Conservation (phyloP, 2,113 vertebrate species). For the Numenius arquata region DNA sequence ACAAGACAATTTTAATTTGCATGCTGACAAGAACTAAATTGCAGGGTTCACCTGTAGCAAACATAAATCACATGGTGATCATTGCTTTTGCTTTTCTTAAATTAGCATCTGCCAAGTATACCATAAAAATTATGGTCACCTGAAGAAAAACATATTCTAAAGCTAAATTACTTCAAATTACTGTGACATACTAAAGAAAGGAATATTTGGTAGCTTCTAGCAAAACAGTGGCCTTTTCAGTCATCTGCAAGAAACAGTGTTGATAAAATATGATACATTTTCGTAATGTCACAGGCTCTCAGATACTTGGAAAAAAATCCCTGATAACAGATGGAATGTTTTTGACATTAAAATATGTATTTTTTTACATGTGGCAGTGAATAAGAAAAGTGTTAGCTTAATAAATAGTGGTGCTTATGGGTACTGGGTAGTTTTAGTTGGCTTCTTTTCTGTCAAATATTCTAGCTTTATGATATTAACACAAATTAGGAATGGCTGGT, state of each 20-base stretch:
- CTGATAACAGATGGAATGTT: constrained; percentile 28
- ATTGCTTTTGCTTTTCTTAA: constrained; percentile 18
- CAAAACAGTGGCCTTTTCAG: constrained; percentile 3
- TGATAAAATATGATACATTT: constrained; percentile 11
- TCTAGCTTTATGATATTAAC: background rate
- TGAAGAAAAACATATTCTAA: background rate
- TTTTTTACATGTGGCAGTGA: background rate
- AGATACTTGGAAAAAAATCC: background rate
- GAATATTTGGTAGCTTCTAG: background rate
- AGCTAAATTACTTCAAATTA: background rate
- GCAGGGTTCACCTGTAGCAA: constrained; percentile 37
- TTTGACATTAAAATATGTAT: constrained; percentile 31
- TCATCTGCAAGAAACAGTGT: background rate
- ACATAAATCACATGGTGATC: constrained; percentile 20
- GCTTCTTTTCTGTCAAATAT: background rate
- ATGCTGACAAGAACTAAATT: constrained; percentile 37
- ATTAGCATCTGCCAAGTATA: background rate
- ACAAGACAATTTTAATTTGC: constrained; percentile 37
- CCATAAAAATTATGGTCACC: constrained; percentile 19
- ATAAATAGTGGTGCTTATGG: background rate
- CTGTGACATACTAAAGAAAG: background rate
- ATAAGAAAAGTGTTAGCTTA: constrained; percentile 17
- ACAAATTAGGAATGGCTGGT: background rate
- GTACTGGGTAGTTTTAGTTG: background rate
- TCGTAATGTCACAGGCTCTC: background rate